These are phyloP conservation scores for Elgaria multicarinata DNA, from an alignment of 2,113 vertebrate genomes.

Conservation along the genomic window DNA sequence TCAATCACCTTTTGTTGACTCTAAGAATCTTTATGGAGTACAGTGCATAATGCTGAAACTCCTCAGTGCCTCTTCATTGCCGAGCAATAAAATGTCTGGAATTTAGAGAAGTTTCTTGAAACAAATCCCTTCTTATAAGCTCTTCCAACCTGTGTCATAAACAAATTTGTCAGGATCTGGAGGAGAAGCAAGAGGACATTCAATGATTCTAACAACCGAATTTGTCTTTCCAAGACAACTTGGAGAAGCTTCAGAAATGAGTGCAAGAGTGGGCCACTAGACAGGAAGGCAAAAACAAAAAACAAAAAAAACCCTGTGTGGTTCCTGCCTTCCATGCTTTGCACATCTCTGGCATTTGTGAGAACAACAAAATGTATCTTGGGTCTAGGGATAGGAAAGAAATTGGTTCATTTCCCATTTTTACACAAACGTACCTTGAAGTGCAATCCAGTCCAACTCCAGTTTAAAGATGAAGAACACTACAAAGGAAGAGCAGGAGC, in stretches of 20 bases:
- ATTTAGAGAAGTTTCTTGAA: neutral
- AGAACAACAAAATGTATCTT: neutral
- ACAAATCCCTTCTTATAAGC: neutral
- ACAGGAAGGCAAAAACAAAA: neutral
- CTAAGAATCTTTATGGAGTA: constrained; percentile 34
- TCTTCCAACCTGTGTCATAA: neutral
- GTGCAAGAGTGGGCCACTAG: neutral
- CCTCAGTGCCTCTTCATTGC: constrained; percentile 28
- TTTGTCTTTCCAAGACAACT: neutral
- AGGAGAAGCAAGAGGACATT: neutral
- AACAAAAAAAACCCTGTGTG: too few relatives aligned
- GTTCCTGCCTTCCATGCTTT: neutral
- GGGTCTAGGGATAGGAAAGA: neutral
- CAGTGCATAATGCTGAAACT: neutral
- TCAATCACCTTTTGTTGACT: constrained; percentile 39
- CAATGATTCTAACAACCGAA: neutral
- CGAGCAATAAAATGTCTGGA: constrained; percentile 1
- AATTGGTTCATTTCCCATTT: too few relatives aligned
- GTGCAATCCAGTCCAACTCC: too few relatives aligned
- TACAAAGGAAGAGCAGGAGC: too few relatives aligned
- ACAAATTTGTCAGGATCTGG: neutral
- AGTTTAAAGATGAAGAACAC: too few relatives aligned
- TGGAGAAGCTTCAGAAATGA: neutral
- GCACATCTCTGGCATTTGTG: neutral
- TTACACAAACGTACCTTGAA: too few relatives aligned